Conservation (phyloP, 2,113 vertebrate genomes). For the Oxyura jamaicensis region DNA sequence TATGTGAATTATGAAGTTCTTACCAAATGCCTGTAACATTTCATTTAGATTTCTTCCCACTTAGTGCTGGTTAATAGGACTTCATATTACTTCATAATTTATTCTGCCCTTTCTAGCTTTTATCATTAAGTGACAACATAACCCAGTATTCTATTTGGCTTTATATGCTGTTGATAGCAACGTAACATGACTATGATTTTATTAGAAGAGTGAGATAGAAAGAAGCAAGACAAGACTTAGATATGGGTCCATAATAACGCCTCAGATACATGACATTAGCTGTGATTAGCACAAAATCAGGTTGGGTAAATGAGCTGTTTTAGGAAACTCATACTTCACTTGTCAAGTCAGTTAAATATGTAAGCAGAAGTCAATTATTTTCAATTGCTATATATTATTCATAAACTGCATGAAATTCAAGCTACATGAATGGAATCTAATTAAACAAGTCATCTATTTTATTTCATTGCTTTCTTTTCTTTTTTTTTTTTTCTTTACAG, state of each 20-base stretch:
- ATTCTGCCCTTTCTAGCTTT: background rate
- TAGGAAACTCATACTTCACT: background rate
- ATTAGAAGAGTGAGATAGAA: background rate
- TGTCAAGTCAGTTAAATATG: background rate
- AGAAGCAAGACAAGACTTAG: background rate
- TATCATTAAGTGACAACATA: background rate
- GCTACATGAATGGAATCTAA: background rate
- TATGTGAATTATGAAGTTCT: background rate
- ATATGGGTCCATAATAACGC: background rate
- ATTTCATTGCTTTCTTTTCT: background rate
- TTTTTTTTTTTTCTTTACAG: background rate
- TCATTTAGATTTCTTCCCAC: background rate
- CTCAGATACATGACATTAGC: background rate
- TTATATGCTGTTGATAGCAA: background rate
- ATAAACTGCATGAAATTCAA: background rate
- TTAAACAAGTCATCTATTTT: slow-evolving; percentile 3
- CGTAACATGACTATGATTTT: background rate
- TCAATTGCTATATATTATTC: slow-evolving; percentile 15
- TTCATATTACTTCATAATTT: background rate
- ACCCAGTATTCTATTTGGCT: background rate
- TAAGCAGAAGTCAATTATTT: slow-evolving; percentile 26
- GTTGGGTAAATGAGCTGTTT: background rate
- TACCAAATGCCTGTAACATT: background rate
- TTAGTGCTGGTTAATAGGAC: background rate
- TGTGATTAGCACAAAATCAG: background rate